Evolutionary conservation across 2,113 vertebrate genomes (phyloP).

Genomic region (Thryonomys swinderianus): DNA sequence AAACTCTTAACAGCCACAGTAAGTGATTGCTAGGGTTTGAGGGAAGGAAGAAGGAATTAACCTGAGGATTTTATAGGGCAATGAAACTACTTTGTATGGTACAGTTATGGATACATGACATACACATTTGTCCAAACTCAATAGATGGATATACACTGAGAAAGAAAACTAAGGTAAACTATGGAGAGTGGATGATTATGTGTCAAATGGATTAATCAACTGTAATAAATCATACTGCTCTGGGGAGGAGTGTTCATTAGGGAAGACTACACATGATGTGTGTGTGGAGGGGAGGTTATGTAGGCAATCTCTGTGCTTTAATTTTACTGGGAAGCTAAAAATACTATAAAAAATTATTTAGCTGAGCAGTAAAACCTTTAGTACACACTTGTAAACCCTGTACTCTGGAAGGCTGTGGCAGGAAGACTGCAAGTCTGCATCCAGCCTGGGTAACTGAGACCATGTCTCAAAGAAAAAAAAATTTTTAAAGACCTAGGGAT

Average conservation of each 20-base stretch:
- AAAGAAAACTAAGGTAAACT: background rate
- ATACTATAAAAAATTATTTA: background rate
- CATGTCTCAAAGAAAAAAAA: background rate
- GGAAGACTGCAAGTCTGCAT: background rate
- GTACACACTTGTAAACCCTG: background rate
- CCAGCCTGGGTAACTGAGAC: background rate
- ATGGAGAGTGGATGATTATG: background rate
- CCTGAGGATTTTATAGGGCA: background rate
- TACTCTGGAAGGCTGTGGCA: background rate
- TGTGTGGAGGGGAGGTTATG: no score
- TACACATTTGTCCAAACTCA: background rate
- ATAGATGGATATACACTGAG: background rate
- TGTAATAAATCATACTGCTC: background rate
- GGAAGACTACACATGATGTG: rapidly evolving
- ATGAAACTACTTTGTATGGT: background rate
- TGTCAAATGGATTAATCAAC: background rate
- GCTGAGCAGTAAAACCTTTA: background rate
- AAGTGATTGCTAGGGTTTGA: background rate
- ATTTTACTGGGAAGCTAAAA: background rate
- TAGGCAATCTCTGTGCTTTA: background rate
- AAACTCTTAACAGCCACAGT: background rate
- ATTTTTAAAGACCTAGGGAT: background rate
- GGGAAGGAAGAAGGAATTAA: background rate
- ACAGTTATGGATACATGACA: background rate
- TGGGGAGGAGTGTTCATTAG: background rate